These are phyloP conservation scores for Todiramphus saurophagus DNA, from an alignment of 2,113 vertebrate species.

Conservation along the genomic window DNA sequence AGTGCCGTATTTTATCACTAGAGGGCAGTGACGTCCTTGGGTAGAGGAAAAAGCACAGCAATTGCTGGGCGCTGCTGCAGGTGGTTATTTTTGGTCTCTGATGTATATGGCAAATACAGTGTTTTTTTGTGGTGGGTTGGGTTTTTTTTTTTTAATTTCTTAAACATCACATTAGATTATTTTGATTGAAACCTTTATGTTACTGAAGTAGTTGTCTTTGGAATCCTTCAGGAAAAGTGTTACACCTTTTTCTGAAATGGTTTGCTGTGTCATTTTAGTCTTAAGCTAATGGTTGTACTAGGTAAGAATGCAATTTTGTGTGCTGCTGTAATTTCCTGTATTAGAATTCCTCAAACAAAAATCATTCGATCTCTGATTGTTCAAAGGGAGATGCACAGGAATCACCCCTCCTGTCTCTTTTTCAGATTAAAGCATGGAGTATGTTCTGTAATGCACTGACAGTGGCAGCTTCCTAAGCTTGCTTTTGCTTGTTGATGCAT, in stretches of 20 bases:
- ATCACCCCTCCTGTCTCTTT: accelerated
- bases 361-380: neutral
- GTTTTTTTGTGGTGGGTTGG: too few species aligned
- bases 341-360: neutral
- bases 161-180: accelerated
- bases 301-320: neutral
- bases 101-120: neutral
- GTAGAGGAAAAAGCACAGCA: too few species aligned
- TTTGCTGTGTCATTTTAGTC: neutral
- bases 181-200: neutral
- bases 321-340: neutral
- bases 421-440: neutral
- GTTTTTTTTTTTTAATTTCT: neutral
- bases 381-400: neutral
- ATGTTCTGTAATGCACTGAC: neutral
- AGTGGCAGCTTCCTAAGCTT: neutral
- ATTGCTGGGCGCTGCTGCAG: neutral
- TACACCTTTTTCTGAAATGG: neutral
- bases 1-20: neutral
- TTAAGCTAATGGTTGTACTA: neutral
- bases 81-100: neutral
- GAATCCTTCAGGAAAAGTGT: neutral
- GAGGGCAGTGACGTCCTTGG: neutral
- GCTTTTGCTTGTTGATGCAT: neutral
- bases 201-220: neutral